phyloP scores from a whole-genome alignment of 1,140 invertebrate species.

The Rhyacophila brunnea region DNA sequence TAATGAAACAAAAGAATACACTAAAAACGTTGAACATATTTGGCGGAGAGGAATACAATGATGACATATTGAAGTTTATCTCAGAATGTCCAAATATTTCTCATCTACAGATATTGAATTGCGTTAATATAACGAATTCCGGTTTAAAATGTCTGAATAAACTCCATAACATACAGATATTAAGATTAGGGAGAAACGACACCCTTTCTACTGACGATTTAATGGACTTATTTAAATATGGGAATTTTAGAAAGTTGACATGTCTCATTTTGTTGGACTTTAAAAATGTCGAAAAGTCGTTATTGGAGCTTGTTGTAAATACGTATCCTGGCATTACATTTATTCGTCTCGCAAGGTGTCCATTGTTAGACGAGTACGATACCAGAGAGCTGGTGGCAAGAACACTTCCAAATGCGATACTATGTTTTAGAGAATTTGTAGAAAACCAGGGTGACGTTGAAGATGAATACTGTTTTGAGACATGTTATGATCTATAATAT shows the following conservation, averaged over 20 bases:
- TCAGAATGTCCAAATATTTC: slow-evolving; percentile 42
- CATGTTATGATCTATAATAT: too few species aligned
- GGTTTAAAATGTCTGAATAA: slow-evolving; percentile 41
- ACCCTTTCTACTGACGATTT: slow-evolving; percentile 44
- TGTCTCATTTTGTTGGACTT: slow-evolving; percentile 49
- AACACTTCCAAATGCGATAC: slow-evolving; percentile 1
- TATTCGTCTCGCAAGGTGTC: slow-evolving; percentile 49
- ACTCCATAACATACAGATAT: slow-evolving; percentile 36
- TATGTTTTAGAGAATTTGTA: too few species aligned
- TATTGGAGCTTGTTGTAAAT: slow-evolving; percentile 47
- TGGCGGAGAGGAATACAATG: slow-evolving; percentile 44
- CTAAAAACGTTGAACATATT: slow-evolving; percentile 45
- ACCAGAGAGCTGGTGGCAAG: neutral
- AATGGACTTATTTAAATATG: slow-evolving; percentile 40
- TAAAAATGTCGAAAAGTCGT: slow-evolving; percentile 42
- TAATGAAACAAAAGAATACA: slow-evolving; percentile 40
- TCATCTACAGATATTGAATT: slow-evolving; percentile 47
- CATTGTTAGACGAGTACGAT: slow-evolving; percentile 1
- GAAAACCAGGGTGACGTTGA: too few species aligned
- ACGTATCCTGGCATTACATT: slow-evolving; percentile 48
- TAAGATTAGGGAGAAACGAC: slow-evolving; percentile 49
- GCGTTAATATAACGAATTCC: slow-evolving; percentile 47
- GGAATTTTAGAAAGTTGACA: slow-evolving; percentile 40
- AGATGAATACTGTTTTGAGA: too few species aligned
- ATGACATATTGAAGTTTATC: slow-evolving; percentile 41